Conservation (phyloP, 2,113 vertebrate species). For the Neolamprologus modestus region DNA sequence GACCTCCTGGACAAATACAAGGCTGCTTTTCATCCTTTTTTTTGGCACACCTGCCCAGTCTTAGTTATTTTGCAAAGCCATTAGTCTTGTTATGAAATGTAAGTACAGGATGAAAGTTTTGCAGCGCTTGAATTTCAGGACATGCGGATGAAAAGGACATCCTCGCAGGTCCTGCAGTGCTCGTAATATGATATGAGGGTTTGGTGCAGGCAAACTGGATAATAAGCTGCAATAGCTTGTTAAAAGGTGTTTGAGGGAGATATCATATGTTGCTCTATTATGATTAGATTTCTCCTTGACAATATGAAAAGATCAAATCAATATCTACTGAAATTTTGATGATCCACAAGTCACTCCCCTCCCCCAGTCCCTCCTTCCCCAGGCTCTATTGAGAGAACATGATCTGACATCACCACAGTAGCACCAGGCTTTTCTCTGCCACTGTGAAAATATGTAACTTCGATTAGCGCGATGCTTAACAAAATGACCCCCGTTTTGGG, state of each 20-base stretch:
- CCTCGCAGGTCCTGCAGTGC: not conserved
- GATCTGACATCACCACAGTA: conserved; percentile 40
- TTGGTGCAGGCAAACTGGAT: conserved; percentile 30
- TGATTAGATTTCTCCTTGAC: conserved; percentile 68
- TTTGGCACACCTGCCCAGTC: not conserved
- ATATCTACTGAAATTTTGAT: conserved; percentile 71
- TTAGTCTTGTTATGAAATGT: not conserved
- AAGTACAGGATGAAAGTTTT: not conserved
- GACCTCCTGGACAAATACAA: conserved; percentile 32
- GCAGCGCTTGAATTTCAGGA: conserved; percentile 8
- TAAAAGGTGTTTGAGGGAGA: conserved; percentile 62
- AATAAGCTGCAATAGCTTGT: conserved; percentile 48
- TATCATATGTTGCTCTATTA: conserved; percentile 64
- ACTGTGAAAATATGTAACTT: conserved; percentile 47
- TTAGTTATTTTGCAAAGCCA: not conserved
- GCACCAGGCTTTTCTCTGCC: conserved; percentile 13
- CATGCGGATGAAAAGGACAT: conserved; percentile 16
- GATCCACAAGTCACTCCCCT: conserved; percentile 42
- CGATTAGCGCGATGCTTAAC: conserved; percentile 36
- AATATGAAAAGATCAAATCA: conserved; percentile 72
- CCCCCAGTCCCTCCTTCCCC: not conserved
- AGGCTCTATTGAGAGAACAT: conserved; percentile 42
- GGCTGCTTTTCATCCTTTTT: conserved; percentile 1
- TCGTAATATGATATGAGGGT: not conserved
- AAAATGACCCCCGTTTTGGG: conserved; percentile 37